Evolutionary conservation across 2,113 vertebrate genomes (phyloP).

Genomic region (Gorsachius goisagi): DNA sequence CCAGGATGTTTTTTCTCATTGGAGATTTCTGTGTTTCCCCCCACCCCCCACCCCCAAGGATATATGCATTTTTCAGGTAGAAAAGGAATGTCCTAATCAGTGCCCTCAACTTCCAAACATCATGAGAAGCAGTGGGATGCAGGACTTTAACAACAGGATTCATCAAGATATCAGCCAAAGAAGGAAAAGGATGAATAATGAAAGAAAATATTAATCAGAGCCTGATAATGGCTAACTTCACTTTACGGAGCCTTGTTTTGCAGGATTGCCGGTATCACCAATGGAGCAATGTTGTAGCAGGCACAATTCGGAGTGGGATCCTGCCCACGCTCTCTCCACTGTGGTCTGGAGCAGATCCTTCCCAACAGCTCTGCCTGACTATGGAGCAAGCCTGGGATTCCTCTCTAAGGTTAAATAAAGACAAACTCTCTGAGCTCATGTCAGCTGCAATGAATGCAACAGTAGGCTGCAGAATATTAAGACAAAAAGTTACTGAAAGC

Average conservation of each 20-base stretch:
- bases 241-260: neutral
- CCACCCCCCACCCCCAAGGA: rapidly evolving
- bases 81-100: neutral
- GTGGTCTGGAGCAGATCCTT: neutral
- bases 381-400: neutral
- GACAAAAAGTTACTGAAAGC: neutral
- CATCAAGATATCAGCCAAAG: neutral
- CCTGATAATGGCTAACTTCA: neutral
- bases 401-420: constrained; percentile 32
- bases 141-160: neutral
- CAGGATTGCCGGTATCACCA: neutral
- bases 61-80: neutral
- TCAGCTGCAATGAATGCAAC: neutral
- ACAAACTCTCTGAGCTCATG: neutral
- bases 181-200: neutral
- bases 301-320: rapidly evolving
- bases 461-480: constrained; percentile 24
- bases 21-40: neutral
- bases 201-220: neutral
- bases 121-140: neutral
- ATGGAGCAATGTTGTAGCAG: neutral
- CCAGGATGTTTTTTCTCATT: neutral
- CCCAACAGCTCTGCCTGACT: neutral
- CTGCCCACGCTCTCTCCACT: neutral
- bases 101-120: neutral